Conservation (phyloP, 2,888 invertebrate species). For the Myathropa florea region DNA sequence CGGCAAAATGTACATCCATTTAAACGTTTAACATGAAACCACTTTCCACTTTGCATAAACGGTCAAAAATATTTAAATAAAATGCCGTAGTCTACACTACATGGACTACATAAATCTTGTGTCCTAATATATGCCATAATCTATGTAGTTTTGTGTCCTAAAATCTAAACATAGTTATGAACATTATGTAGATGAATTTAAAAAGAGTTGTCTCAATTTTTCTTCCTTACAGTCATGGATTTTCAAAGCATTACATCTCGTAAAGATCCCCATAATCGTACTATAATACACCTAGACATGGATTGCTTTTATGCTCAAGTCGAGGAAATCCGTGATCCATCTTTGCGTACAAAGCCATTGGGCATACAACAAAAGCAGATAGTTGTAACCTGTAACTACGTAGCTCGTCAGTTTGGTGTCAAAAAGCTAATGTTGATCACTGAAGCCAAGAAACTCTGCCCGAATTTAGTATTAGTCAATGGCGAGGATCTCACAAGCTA, state of each 20-base stretch:
- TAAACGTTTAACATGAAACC: not conserved
- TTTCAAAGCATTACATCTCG: conserved; percentile 76
- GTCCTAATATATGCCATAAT: no score
- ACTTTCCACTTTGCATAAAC: not conserved
- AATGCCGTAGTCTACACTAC: no score
- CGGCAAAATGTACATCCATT: not conserved
- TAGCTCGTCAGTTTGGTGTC: conserved; percentile 88
- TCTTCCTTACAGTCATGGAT: conserved; percentile 74
- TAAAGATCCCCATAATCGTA: conserved; percentile 83
- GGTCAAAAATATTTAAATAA: no score
- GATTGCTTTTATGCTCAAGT: conserved; percentile 94
- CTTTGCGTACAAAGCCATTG: conserved; percentile 85
- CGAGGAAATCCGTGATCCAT: conserved; percentile 88
- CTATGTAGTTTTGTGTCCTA: no score
- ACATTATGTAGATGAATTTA: no score
- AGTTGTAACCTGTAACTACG: conserved; percentile 92
- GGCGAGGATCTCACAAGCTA: conserved; percentile 93
- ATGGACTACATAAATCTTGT: no score
- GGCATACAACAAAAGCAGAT: conserved; percentile 92
- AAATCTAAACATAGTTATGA: no score
- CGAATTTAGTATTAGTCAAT: conserved; percentile 87
- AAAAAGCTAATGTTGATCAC: conserved; percentile 89
- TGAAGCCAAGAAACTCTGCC: conserved; percentile 89
- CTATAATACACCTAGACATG: conserved; percentile 90
- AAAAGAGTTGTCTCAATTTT: not conserved